Base-by-base conservation (phyloP, 2,888 invertebrate species). In the Cinara cedri region DNA sequence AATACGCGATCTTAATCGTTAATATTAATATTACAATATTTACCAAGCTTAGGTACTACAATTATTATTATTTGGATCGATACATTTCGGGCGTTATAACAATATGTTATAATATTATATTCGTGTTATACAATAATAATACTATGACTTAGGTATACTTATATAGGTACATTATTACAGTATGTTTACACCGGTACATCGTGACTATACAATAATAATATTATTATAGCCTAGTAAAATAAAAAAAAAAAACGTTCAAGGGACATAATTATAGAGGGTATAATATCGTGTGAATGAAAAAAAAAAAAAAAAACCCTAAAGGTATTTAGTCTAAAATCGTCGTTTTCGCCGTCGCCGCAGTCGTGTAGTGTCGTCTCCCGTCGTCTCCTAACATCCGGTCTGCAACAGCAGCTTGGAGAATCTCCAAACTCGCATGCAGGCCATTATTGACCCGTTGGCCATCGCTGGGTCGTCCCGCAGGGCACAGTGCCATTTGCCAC, bases 351-450 rank as follows among this genome's bases (percentile, higher is more conserved):
- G 49, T 66, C 24, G 42, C 14, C 34, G 54, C 10, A 3, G 24
- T n/a, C 24, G 24, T 13, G 34, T 1, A n/a, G n/a, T n/a, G 1
- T 65, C 34, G n/a, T 54, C 70, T 10, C 11, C 46, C 3, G 34
- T 16, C 55, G 21, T n/a, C n/a, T 13, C 16, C 51, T 78, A 84
- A 82, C 84, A 84, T 72, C 83, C 83, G 19, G 84, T 83, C 82
- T 84, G 83, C 71, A 84, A 81, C 49, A 84, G 82, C 8, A 84
- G 83, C 65, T 83, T 82, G 34, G 84, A 83, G 44, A 84, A 81
- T 62, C 83, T 83, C 83, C 83, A 84, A 65, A 84, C 83, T 14
- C 84, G 82, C 16, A 83, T 83, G 83, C 84, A 84, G 10, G 83
- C 84, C 66, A 83, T 82, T 16, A 82, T 81, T 49, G 34, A 34